Conservation (phyloP, 2,888 invertebrate genomes). For the Drosophila longiperda region DNA sequence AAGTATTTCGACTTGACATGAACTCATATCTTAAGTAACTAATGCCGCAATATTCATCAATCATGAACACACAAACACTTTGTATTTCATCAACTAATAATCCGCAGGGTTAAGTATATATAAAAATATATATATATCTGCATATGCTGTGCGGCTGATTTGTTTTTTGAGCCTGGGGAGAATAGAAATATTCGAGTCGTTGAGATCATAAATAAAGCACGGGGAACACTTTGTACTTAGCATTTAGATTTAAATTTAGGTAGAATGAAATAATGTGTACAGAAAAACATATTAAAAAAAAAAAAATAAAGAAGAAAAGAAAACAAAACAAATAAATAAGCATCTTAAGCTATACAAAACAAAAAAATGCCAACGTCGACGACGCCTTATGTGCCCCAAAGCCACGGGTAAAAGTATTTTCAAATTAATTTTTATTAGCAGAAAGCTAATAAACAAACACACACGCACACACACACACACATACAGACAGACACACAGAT, state of each 20-base stretch:
- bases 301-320: slow-evolving; percentile 25
- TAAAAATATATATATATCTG: not conserved
- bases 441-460: slow-evolving; percentile 72
- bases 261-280: slow-evolving; percentile 62
- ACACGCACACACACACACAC: slow-evolving; percentile 31
- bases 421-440: slow-evolving; percentile 80
- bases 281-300: slow-evolving; percentile 38
- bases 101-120: slow-evolving; percentile 41
- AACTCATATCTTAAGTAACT: slow-evolving; percentile 40
- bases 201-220: slow-evolving; percentile 66
- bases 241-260: slow-evolving; percentile 56
- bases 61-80: slow-evolving; percentile 56
- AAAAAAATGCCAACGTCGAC: slow-evolving; percentile 26
- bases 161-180: slow-evolving; percentile 5
- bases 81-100: slow-evolving; percentile 60
- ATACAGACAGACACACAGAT: not conserved
- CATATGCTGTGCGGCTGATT: slow-evolving; percentile 3
- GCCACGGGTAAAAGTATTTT: slow-evolving; percentile 71
- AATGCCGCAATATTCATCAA: slow-evolving; percentile 62
- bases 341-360: slow-evolving; percentile 62
- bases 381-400: slow-evolving; percentile 37
- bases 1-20: slow-evolving; percentile 44
- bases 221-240: slow-evolving; percentile 56
- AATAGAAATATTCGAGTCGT: slow-evolving; percentile 41
- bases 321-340: slow-evolving; percentile 77